Conservation (phyloP, 2,888 invertebrate genomes). For the Lacanobia oleracea region DNA sequence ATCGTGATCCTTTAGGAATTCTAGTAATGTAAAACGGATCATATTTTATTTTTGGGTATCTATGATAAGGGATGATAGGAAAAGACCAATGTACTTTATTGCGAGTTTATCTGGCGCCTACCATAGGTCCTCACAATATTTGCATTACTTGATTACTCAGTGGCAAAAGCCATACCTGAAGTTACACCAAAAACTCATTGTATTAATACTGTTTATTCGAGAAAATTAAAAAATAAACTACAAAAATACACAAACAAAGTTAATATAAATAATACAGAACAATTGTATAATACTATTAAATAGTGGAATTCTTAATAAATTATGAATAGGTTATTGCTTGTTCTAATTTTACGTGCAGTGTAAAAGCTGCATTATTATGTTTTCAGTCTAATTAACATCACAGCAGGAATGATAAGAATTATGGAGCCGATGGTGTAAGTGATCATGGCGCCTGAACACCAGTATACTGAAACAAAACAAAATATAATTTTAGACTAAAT, state of each 20-base stretch:
- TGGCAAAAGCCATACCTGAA: constrained; percentile 23
- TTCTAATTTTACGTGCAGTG: constrained; percentile 65
- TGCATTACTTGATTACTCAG: background rate
- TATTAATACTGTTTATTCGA: constrained; percentile 84
- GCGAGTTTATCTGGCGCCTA: too few species aligned
- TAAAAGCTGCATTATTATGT: constrained; percentile 73
- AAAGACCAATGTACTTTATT: too few species aligned
- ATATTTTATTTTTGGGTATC: too few species aligned
- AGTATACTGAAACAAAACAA: constrained; percentile 92
- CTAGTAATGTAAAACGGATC: too few species aligned
- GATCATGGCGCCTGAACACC: constrained; percentile 96
- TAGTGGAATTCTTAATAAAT: constrained; percentile 66
- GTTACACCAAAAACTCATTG: constrained; percentile 22
- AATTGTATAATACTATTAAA: constrained; percentile 67
- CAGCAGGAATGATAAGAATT: constrained; percentile 94
- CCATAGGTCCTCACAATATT: background rate
- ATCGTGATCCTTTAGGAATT: too few species aligned
- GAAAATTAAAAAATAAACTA: constrained; percentile 63
- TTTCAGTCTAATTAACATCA: constrained; percentile 91
- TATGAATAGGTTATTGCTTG: constrained; percentile 66
- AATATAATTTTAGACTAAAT: background rate
- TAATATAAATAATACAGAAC: constrained; percentile 65
- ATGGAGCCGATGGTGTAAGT: constrained; percentile 96
- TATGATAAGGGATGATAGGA: too few species aligned
- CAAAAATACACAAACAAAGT: constrained; percentile 67